Base-by-base conservation (phyloP, 1,140 invertebrate species). In the Nylanderia fulva region DNA sequence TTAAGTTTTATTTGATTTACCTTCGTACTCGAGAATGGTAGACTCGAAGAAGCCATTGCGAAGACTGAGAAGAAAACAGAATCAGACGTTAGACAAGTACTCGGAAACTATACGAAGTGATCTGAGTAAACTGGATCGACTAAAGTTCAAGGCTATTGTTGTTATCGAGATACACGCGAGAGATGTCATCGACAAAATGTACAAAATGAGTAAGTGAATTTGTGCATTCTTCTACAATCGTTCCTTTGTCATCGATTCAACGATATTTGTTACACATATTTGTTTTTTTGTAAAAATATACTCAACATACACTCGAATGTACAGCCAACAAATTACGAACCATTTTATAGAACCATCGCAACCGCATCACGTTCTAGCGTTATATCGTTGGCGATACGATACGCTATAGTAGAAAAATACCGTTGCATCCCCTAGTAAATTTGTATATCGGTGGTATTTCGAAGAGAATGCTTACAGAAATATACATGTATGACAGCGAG, bases 111-210 rank as follows among this genome's bases (percentile, higher is more conserved):
- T 98, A 85, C 95, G 97, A 33, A 96, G 96, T 83, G 96, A 97
- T 74, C 94, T 98, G 42, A 95, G 95, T 1, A 97, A 97, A 92
- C 95, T 98, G 29, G 95, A 98, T 89, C 95, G 98, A n/a, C 93
- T 97, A n/a, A 98, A 98, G 94, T 96, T 97, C 18, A 97, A 98
- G 88, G 97, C 97, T 1, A 93, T 98, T 27, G 97, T 98, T 24
- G 98, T 98, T 11, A 97, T 98, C 85, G 97, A 98, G 94, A 98
- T 98, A 88, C 98, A 98, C 94, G 97, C 97, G 0, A 96, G 98
- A 77, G 98, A 98, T 94, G 98, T 98, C 29, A 97, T 98, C 48
- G 98, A 98, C 91, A 97, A 96, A 87, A 96, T 99, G 95, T 97
- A 97, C 90, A 97, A 95, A 93, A 92, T 90, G 6, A 95, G 96